phyloP scores from a whole-genome alignment of 2,113 vertebrate genomes.

The Megaceryle maxima region DNA sequence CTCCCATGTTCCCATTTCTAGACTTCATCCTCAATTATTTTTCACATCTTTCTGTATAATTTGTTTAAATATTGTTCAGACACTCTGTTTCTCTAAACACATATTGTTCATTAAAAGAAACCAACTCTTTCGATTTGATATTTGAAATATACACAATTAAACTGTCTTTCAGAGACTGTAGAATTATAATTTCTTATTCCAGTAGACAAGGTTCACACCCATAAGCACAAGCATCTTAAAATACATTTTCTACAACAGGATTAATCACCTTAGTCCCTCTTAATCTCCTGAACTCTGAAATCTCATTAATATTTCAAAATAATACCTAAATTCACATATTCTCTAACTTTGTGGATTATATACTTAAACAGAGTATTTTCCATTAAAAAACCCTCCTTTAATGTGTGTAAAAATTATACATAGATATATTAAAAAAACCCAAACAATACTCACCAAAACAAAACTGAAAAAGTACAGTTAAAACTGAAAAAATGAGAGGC shows the following conservation, averaged over 20 bases:
- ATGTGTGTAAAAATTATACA: background rate
- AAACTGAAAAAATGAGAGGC: background rate
- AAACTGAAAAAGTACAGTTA: background rate
- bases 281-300: slow-evolving; percentile 26
- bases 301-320: slow-evolving; percentile 31
- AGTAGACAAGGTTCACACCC: background rate
- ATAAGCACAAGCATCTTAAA: slow-evolving; percentile 40
- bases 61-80: background rate
- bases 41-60: background rate
- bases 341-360: background rate
- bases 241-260: background rate
- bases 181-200: background rate
- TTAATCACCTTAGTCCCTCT: slow-evolving; percentile 17
- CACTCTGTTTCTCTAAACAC: background rate
- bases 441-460: background rate
- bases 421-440: background rate
- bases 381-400: background rate
- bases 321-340: slow-evolving; percentile 4
- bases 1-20: background rate
- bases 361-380: background rate
- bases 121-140: background rate
- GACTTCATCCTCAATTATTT: background rate
- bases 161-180: background rate
- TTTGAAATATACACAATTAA: background rate
- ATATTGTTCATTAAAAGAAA: background rate